These are phyloP conservation scores for Troides aeacus DNA, from an alignment of 2,888 invertebrate genomes.

Conservation along the genomic window DNA sequence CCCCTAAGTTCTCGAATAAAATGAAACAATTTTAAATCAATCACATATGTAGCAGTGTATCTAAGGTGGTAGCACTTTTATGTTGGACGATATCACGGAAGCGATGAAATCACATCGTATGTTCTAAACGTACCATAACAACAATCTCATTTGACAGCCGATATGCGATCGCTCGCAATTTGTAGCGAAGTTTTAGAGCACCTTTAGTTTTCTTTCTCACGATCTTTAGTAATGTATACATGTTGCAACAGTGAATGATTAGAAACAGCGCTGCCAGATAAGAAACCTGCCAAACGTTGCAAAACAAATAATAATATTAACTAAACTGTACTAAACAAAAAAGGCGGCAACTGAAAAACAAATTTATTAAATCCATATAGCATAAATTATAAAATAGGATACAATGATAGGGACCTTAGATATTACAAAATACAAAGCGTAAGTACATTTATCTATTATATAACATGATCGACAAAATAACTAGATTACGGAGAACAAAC, in stretches of 20 bases:
- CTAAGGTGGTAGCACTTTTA: no score
- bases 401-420: conserved; percentile 17
- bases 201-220: conserved; percentile 90
- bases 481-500: neutral
- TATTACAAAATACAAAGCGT: conserved; percentile 30
- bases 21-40: no score
- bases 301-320: conserved; percentile 54
- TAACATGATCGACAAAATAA: neutral
- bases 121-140: conserved; percentile 57
- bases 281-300: conserved; percentile 82
- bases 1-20: no score
- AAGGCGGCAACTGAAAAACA: conserved; percentile 57
- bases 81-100: no score
- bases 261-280: conserved; percentile 92
- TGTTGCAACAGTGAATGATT: conserved; percentile 92
- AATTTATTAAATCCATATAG: conserved; percentile 54
- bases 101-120: conserved; percentile 4
- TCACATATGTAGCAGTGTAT: no score
- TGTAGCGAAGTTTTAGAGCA: conserved; percentile 81
- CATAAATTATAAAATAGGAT: conserved; percentile 41
- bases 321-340: conserved; percentile 43
- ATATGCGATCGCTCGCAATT: conserved; percentile 76
- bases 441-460: conserved; percentile 16
- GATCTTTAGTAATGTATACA: conserved; percentile 90
- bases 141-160: conserved; percentile 70